phyloP scores from a whole-genome alignment of 1,140 invertebrate genomes.

The Orchestia grillus region DNA sequence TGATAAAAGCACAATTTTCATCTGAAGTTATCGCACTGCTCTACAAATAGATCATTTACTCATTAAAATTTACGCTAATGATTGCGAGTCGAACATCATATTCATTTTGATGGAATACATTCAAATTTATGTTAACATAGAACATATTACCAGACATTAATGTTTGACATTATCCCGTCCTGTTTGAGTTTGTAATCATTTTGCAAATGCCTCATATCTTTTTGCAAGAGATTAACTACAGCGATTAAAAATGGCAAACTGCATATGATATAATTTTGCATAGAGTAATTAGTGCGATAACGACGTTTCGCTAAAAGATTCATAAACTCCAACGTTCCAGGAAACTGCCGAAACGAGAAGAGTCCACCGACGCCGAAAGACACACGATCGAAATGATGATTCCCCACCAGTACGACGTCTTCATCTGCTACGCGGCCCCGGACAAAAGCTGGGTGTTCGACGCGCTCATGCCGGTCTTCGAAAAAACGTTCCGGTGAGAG shows the following conservation, averaged over 20 bases:
- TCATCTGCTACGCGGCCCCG: constrained; percentile 11
- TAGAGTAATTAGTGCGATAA: neutral
- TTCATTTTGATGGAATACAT: neutral
- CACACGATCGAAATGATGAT: neutral
- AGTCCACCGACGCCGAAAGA: neutral
- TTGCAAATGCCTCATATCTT: too few species aligned
- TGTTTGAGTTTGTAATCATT: too few species aligned
- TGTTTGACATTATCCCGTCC: too few species aligned
- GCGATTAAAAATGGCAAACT: neutral
- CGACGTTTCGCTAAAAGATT: neutral
- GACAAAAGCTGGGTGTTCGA: constrained; percentile 24
- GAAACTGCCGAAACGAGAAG: neutral
- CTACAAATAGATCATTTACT: neutral
- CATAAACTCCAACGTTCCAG: neutral
- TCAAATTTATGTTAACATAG: neutral
- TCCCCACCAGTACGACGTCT: constrained; percentile 12
- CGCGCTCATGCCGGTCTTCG: neutral
- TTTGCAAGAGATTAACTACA: too few species aligned
- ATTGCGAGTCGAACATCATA: neutral
- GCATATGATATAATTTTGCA: neutral
- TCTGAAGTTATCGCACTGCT: neutral
- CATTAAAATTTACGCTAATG: neutral
- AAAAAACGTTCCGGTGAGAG: neutral
- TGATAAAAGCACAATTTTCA: neutral
- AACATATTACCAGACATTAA: neutral